A percentile compares a stretch with the other conserved stretches of the same genome.
Conservation (phyloP, 2,888 invertebrate species). For the Amphiduros pacificus region DNA sequence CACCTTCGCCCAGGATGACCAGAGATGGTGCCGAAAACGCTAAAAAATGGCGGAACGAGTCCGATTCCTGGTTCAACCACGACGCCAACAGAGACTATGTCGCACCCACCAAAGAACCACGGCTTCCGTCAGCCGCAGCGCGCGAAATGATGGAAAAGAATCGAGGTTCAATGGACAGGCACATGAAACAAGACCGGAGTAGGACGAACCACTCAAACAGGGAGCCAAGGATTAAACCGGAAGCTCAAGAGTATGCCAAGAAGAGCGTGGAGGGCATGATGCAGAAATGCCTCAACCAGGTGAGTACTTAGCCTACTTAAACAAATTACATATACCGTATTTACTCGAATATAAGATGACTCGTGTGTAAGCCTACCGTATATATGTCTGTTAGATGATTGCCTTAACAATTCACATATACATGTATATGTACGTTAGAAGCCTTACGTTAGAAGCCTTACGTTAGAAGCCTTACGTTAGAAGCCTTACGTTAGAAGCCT, state of each 20-base stretch:
- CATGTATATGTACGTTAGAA: too few species aligned
- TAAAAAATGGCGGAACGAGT: conserved; percentile 18
- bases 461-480: too few species aligned
- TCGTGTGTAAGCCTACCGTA: too few species aligned
- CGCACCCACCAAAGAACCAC: neutral
- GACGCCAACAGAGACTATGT: conserved; percentile 27
- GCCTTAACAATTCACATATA: too few species aligned
- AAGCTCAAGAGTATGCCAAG: conserved; percentile 26
- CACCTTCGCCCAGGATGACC: neutral
- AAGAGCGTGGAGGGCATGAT: conserved; percentile 23
- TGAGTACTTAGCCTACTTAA: too few species aligned
- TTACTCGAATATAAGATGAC: too few species aligned
- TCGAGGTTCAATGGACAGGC: conserved; percentile 15
- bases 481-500: too few species aligned
- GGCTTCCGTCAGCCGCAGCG: conserved; percentile 4
- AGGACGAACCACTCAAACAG: neutral
- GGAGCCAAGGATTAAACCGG: conserved; percentile 27
- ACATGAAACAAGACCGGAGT: conserved; percentile 7
- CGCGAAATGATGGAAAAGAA: conserved; percentile 19
- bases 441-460: too few species aligned
- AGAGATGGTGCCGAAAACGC: conserved; percentile 20
- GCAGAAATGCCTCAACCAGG: conserved; percentile 3
- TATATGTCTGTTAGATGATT: too few species aligned
- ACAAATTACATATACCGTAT: too few species aligned
- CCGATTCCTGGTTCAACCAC: conserved; percentile 30